Evolutionary conservation across 2,888 invertebrate species (phyloP).

Genomic region (Ecliptopera silaceata): DNA sequence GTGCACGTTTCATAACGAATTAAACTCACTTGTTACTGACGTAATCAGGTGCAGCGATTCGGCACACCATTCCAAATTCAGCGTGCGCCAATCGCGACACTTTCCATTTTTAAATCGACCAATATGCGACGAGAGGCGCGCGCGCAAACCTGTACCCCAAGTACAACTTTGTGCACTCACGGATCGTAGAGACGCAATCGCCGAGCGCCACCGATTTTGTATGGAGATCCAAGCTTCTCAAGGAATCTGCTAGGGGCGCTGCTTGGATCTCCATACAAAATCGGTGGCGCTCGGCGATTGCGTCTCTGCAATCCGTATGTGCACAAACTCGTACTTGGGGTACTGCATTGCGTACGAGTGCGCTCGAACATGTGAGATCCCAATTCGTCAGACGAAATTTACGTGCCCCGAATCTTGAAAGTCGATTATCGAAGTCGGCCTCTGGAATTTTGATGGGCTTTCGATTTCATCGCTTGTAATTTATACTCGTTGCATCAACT

Average conservation of each 20-base stretch:
- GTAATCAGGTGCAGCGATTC: slow-evolving; percentile 51
- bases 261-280: no score
- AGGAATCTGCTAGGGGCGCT: no score
- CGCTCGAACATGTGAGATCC: slow-evolving; percentile 25
- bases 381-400: slow-evolving; percentile 41
- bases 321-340: no score
- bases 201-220: no score
- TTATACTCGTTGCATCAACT: slow-evolving; percentile 22
- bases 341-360: slow-evolving; percentile 25
- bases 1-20: slow-evolving; percentile 55
- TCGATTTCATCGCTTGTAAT: slow-evolving; percentile 61
- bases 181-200: no score
- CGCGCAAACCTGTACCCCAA: slow-evolving; percentile 25
- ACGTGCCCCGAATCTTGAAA: slow-evolving; percentile 57
- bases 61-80: slow-evolving; percentile 52
- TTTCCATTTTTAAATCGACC: slow-evolving; percentile 58
- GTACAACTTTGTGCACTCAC: no score
- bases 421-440: slow-evolving; percentile 43
- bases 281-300: no score
- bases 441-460: slow-evolving; percentile 58
- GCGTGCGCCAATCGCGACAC: slow-evolving; percentile 53
- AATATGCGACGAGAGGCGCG: slow-evolving; percentile 31
- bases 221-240: no score
- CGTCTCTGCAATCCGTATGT: no score
- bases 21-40: slow-evolving; percentile 42